Evolutionary conservation across 2,888 invertebrate genomes (phyloP).

Genomic region (Galerucella calmariensis): DNA sequence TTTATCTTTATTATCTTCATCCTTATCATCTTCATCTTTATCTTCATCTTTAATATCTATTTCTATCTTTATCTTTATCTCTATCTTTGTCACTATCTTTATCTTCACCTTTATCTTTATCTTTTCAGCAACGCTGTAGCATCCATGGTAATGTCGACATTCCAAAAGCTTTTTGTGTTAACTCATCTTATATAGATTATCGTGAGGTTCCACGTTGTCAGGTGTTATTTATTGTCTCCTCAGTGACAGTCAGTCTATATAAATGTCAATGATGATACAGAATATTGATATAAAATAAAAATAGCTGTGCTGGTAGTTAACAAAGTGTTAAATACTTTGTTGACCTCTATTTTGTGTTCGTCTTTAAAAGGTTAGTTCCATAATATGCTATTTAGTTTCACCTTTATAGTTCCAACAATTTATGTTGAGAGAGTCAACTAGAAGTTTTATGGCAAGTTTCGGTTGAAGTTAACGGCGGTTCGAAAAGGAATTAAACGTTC

Average conservation of each 20-base stretch:
- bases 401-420: constrained; percentile 11
- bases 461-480: constrained; percentile 9
- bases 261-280: not conserved
- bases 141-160: too few species aligned
- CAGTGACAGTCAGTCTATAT: not conserved
- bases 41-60: too few species aligned
- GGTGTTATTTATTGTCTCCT: too few species aligned
- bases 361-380: not conserved
- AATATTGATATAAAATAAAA: not conserved
- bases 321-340: not conserved
- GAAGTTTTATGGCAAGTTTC: constrained; percentile 16
- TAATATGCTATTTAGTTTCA: constrained; percentile 12
- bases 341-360: not conserved
- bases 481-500: constrained; percentile 16
- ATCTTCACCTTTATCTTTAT: too few species aligned
- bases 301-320: not conserved
- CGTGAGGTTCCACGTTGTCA: too few species aligned
- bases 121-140: too few species aligned
- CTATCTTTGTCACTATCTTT: too few species aligned
- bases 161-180: too few species aligned
- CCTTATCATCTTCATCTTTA: too few species aligned
- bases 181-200: too few species aligned
- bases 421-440: constrained; percentile 9
- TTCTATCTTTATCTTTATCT: too few species aligned
- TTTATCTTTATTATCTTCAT: too few species aligned